A percentile compares a stretch with the other conserved stretches of the same genome.
Evolutionary conservation across 1,140 invertebrate genomes (phyloP).

Genomic region (Harlomillsia oculata): DNA sequence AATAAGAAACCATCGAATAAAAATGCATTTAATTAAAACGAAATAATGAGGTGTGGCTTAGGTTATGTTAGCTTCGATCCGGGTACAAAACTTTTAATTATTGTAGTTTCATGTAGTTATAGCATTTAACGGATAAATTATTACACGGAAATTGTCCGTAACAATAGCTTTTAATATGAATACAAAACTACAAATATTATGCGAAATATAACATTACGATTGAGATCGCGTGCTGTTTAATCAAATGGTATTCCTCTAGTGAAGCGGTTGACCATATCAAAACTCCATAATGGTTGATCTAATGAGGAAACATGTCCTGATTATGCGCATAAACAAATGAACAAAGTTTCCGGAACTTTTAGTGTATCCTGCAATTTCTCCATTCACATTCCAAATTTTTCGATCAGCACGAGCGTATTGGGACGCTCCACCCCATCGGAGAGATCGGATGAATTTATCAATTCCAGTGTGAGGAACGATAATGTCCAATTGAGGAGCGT

Average conservation of each 20-base stretch:
- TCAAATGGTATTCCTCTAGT: constrained; percentile 34
- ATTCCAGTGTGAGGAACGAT: constrained; percentile 22
- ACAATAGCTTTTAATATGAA: too few species aligned
- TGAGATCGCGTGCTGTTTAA: too few species aligned
- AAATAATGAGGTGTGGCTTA: too few species aligned
- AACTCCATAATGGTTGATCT: constrained; percentile 45
- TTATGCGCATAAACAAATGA: constrained; percentile 16
- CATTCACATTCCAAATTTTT: constrained; percentile 20
- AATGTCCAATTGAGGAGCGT: constrained; percentile 30
- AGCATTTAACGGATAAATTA: too few species aligned
- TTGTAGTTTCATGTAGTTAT: too few species aligned
- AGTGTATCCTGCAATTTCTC: constrained; percentile 22
- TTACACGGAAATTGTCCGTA: too few species aligned
- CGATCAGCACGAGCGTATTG: constrained; percentile 3
- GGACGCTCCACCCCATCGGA: constrained; percentile 14
- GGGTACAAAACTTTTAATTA: too few species aligned
- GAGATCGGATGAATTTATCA: constrained; percentile 8
- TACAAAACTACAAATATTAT: too few species aligned
- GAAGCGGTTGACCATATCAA: constrained; percentile 47
- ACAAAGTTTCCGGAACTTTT: constrained; percentile 11
- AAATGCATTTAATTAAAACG: too few species aligned
- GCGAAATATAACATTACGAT: too few species aligned
- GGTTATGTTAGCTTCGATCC: too few species aligned
- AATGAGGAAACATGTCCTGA: constrained; percentile 18
- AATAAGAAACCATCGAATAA: too few species aligned